Conservation (phyloP, 2,888 invertebrate genomes). For the Epicampocera succincta region DNA sequence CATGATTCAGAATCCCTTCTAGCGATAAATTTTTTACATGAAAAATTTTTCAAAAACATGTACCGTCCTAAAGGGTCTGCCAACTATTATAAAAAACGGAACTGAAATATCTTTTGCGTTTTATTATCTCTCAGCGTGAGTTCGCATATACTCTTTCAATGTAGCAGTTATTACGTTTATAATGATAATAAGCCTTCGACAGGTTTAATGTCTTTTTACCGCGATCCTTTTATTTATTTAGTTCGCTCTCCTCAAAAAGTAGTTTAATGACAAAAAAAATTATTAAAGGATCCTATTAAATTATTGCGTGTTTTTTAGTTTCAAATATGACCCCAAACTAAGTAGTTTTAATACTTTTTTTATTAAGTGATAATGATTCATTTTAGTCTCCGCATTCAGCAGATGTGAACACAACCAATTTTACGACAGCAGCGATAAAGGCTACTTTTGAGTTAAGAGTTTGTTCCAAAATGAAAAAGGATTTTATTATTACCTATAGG, state of each 20-base stretch:
- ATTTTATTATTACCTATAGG: no score
- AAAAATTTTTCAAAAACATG: no score
- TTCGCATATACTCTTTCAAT: conserved; percentile 14
- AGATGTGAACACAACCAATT: not conserved
- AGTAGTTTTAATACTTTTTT: conserved; percentile 34
- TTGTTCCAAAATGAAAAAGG: not conserved
- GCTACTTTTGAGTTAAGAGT: not conserved
- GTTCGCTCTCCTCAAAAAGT: not conserved
- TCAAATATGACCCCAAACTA: not conserved
- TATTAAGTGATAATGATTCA: conserved; percentile 52
- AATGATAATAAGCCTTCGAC: conserved; percentile 50
- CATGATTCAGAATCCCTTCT: no score
- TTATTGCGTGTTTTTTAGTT: not conserved
- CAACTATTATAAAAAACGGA: no score
- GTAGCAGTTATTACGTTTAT: not conserved
- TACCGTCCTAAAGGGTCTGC: no score
- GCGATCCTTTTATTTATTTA: not conserved
- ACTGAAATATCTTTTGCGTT: conserved; percentile 6
- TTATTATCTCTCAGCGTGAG: conserved; percentile 54
- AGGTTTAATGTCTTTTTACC: conserved; percentile 39
- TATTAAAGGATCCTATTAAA: conserved; percentile 23
- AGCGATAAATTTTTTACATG: no score
- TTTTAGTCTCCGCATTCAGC: conserved; percentile 3
- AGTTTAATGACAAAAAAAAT: conserved; percentile 9
- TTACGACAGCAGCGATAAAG: conserved; percentile 7